Percentiles rank a stretch among this genome's conserved stretches.
These are phyloP conservation scores for Scaeva pyrastri DNA, from an alignment of 2,888 invertebrate species.

Conservation along the genomic window DNA sequence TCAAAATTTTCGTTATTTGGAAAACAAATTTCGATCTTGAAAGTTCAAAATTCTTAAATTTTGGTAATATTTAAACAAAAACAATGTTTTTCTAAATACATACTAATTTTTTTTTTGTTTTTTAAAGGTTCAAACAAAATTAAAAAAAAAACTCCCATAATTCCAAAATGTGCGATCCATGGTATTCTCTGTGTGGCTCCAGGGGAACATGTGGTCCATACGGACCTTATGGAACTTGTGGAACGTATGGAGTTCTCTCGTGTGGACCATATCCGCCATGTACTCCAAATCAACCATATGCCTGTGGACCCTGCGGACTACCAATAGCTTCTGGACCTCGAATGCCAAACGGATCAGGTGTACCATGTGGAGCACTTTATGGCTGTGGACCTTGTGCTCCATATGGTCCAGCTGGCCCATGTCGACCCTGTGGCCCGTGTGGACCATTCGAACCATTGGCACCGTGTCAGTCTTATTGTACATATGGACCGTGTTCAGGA, in stretches of 20 bases:
- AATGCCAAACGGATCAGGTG: constrained; percentile 63
- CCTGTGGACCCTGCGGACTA: constrained; percentile 69
- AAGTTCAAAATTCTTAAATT: background rate
- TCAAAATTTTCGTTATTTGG: background rate
- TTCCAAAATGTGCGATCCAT: constrained; percentile 75
- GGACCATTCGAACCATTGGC: constrained; percentile 23
- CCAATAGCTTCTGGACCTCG: constrained; percentile 58
- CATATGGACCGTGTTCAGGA: constrained; percentile 12
- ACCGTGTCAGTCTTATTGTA: constrained; percentile 17
- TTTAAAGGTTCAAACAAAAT: background rate
- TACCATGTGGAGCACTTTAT: constrained; percentile 50
- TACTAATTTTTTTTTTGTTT: background rate
- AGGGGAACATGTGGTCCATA: constrained; percentile 79
- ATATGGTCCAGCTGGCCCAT: constrained; percentile 63
- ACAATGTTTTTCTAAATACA: no score
- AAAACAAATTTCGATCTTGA: background rate
- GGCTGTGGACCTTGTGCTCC: constrained; percentile 60
- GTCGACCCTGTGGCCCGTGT: constrained; percentile 63
- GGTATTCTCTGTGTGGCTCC: constrained; percentile 56
- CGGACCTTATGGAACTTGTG: constrained; percentile 78
- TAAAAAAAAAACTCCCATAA: background rate
- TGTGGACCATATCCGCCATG: constrained; percentile 78
- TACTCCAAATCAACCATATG: constrained; percentile 17
- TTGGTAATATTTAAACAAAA: background rate
- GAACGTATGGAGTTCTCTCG: constrained; percentile 74